These are phyloP conservation scores for Adelognathus sp. DNA, from an alignment of 2,888 invertebrate genomes.

Conservation along the genomic window DNA sequence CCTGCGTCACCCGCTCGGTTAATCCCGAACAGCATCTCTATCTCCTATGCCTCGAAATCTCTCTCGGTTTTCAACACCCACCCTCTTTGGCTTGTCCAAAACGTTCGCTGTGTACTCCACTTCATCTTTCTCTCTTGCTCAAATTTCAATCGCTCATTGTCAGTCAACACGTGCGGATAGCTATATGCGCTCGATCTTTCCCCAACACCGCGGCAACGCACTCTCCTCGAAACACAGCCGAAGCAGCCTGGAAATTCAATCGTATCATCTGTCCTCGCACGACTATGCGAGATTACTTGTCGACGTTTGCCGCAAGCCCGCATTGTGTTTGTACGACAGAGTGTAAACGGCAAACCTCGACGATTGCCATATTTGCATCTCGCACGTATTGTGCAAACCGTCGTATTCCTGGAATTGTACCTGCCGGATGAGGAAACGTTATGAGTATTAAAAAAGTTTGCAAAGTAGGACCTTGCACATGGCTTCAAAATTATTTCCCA, in stretches of 20 bases:
- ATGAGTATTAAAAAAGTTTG: no score
- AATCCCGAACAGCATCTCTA: conserved; percentile 24
- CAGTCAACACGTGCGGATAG: not conserved
- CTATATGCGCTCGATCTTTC: conserved; percentile 37
- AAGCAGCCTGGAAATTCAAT: conserved; percentile 65
- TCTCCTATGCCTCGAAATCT: not conserved
- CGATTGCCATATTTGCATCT: not conserved
- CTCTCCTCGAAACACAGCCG: conserved; percentile 50
- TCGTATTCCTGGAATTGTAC: not conserved
- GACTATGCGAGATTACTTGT: conserved; percentile 46
- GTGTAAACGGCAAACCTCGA: not conserved
- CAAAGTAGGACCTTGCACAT: no score
- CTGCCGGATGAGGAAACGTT: no score
- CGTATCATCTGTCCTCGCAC: conserved; percentile 66
- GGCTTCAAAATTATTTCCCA: no score
- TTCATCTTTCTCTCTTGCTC: conserved; percentile 22
- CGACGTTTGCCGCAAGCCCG: conserved; percentile 22
- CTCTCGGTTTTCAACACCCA: not conserved
- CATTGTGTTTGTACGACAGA: conserved; percentile 3
- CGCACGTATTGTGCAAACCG: not conserved
- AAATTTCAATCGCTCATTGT: conserved; percentile 24
- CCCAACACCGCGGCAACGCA: conserved; percentile 18
- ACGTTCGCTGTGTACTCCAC: conserved; percentile 18
- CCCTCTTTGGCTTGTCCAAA: conserved; percentile 45
- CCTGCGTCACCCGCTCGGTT: conserved; percentile 58